Evolutionary conservation across 2,797 vertebrate species (phyloP).

Genomic region (Gadopsis bispinosus): DNA sequence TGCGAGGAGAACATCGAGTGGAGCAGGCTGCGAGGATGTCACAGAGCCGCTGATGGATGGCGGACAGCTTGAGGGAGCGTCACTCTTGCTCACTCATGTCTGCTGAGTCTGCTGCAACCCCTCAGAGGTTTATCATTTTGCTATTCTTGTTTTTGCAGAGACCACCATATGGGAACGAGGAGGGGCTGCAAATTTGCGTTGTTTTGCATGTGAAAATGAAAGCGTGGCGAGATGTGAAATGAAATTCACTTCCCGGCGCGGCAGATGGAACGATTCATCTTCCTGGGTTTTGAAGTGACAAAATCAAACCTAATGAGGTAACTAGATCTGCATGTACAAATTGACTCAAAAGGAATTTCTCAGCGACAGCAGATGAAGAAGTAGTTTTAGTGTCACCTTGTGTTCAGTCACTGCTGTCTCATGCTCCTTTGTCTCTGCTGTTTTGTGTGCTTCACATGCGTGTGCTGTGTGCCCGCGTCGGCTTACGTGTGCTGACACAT

Average conservation of each 20-base stretch:
- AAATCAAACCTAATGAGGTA: slow-evolving; percentile 73
- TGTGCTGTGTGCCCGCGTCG: background rate
- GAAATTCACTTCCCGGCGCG: slow-evolving; percentile 20
- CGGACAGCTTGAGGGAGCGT: slow-evolving; percentile 58
- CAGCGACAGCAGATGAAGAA: background rate
- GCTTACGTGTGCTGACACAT: slow-evolving; percentile 35
- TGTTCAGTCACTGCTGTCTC: slow-evolving; percentile 3
- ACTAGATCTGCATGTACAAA: slow-evolving; percentile 65
- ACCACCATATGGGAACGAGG: slow-evolving; percentile 21
- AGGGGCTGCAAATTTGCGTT: slow-evolving; percentile 25
- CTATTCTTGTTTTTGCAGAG: slow-evolving; percentile 4
- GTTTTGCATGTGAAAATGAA: slow-evolving; percentile 48
- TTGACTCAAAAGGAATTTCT: slow-evolving; percentile 46
- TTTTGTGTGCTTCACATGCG: background rate
- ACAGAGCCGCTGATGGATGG: slow-evolving; percentile 57
- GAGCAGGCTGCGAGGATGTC: slow-evolving; percentile 42
- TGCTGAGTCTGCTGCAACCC: slow-evolving; percentile 62
- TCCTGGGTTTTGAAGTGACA: slow-evolving; percentile 69
- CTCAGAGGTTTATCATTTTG: slow-evolving; percentile 39
- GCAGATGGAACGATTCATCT: slow-evolving; percentile 75
- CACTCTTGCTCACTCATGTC: slow-evolving; percentile 59
- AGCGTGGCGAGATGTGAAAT: slow-evolving; percentile 57
- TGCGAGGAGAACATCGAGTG: slow-evolving; percentile 47
- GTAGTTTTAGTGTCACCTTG: background rate
- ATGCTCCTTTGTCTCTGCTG: slow-evolving; percentile 16